A percentile compares a stretch with the other conserved stretches of the same genome.
Evolutionary conservation across 2,888 invertebrate genomes (phyloP).

Genomic region (Himalopsyche tibetana): DNA sequence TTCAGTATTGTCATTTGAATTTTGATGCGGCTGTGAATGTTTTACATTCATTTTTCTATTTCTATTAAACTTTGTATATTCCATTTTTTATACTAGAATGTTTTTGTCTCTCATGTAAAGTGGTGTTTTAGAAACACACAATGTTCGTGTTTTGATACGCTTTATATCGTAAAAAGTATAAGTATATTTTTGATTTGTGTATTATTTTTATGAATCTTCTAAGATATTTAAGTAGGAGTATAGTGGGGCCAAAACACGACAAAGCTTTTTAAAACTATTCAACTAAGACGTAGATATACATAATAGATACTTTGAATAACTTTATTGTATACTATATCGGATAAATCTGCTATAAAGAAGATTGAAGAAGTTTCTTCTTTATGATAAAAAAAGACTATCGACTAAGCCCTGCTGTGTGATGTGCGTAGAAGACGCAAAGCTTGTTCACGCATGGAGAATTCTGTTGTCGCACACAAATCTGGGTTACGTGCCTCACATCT

Average conservation of each 20-base stretch:
- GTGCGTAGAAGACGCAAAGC: not conserved
- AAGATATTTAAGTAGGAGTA: too few relatives aligned
- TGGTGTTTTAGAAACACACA: too few relatives aligned
- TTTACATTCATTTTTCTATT: too few relatives aligned
- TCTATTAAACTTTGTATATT: too few relatives aligned
- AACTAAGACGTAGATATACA: not conserved
- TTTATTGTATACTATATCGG: conserved; percentile 5
- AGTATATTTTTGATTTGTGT: too few relatives aligned
- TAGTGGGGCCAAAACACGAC: not conserved
- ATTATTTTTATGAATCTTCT: too few relatives aligned
- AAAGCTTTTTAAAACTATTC: conserved; percentile 17
- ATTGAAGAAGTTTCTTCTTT: conserved; percentile 34
- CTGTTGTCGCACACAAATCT: conserved; percentile 3
- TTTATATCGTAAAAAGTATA: too few relatives aligned
- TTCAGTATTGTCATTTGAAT: too few relatives aligned
- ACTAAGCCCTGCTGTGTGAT: not conserved
- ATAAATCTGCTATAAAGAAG: conserved; percentile 21
- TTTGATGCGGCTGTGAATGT: too few relatives aligned
- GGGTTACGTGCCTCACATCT: not conserved
- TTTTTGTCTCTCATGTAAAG: too few relatives aligned
- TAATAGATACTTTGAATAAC: conserved; percentile 30
- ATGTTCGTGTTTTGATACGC: too few relatives aligned
- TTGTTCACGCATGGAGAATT: not conserved
- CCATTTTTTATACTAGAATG: too few relatives aligned
- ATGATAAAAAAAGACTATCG: conserved; percentile 13